Evolutionary conservation across 2,888 invertebrate species (phyloP), one percentile per base, ranked within the genome.

Genomic region (Parnassius glacialis): DNA sequence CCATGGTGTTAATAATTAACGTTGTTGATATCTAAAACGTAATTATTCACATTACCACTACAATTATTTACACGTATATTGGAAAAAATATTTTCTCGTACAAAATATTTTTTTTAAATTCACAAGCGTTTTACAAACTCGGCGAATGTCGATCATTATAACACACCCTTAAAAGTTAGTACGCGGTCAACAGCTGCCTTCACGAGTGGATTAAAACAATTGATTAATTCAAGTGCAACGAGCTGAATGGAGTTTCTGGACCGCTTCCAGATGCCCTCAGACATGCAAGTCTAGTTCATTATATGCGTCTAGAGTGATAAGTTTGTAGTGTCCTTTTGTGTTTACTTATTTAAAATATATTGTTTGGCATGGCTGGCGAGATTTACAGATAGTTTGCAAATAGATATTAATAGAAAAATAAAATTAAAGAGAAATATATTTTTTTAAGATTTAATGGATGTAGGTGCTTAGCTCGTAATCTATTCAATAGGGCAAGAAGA

Each of bases 171-270:
- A 52, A 50, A 64, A 69, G 70, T 68, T 69, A 78, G 72, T 67
- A 65, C 78, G 74, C 80, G 78, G 79, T 82, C 81, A 83, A 79
- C 87, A 85, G 85, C 85, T 85, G 82, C 77, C 73, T 78, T 71
- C 69, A 73, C 74, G 71, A 78, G 74, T 77, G 83, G 83, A 84
- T 85, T 85, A 84, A 87, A 85, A 87, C 87, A 85, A 86, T 87
- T 86, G 88, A 87, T 88, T 86, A 87, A 84, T 85, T 82, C 84
- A 85, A 87, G 84, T 79, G 78, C 81, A 76, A 73, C 76, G 72
- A 73, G 66, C 79, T 85, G 84, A 85, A 86, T 84, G 84, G 78
- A 75, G 65, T 73, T 75, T 74, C 81, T 83, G 84, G 84, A 81
- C 73, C 70, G 64, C 69, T 75, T 83, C 83, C 83, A 85, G 80